Base-by-base conservation (phyloP, 2,888 invertebrate genomes). In the Phengaris alcon region DNA sequence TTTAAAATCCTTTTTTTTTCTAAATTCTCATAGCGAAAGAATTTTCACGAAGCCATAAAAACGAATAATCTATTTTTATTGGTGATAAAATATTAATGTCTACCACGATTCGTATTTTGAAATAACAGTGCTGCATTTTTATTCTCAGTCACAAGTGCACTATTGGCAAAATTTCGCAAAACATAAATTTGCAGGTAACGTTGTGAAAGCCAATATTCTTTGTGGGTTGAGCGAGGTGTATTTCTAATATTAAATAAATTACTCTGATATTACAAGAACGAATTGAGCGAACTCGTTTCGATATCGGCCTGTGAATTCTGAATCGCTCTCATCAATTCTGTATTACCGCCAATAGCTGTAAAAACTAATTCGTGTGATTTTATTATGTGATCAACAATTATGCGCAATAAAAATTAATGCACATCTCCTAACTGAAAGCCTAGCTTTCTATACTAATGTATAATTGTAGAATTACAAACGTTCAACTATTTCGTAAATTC, bases 181-280 rank as follows among this genome's bases (percentile, higher is more conserved):
- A 90, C 90, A 92, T 92, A 93, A 92, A 93, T 92, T 90, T 89
- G 83, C 90, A 84, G 87, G 90, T 90, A 90, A 90, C 89, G 90
- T 93, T 92, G 91, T 92, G 93, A 93, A 93, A 93, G 93, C 90
- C 90, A 92, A 92, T 91, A 93, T 93, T 93, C 92, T 92, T 93
- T 92, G 92, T 88, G 84, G 89, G 86, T 85, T 88, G 84, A 83
- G 88, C 90, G 87, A 88, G 87, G 87, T 91, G 87, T 90, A 89
- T 91, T 91, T 91, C 89, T 88, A 91, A 91, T 91, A 93, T 93
- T 91, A 93, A 92, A 93, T 93, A 93, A 93, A 92, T 93, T 91
- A 91, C 89, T 86, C 84, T 82, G 89, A 91, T 92, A 93, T 93
- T 90, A 93, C 92, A 88, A 90, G 90, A 93, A 91, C 91, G 90